Evolutionary conservation across 2,888 invertebrate genomes (phyloP).

Genomic region (Cosmopolites sordidus): DNA sequence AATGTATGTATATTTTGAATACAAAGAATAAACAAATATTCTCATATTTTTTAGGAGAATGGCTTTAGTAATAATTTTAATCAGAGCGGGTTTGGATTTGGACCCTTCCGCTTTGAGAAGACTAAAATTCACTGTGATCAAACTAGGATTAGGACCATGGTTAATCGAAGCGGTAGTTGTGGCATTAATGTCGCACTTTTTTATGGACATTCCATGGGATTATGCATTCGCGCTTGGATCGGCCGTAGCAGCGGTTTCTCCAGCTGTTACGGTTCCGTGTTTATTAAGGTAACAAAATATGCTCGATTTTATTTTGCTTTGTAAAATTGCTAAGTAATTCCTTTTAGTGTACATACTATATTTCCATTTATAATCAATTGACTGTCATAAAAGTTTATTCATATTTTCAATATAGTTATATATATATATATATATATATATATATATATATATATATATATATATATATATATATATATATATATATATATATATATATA

Average conservation of each 20-base stretch:
- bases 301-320: no score
- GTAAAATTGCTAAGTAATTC: no score
- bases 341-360: no score
- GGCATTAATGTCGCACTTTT: slow-evolving; percentile 64
- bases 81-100: slow-evolving; percentile 88
- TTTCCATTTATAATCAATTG: no score
- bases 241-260: slow-evolving; percentile 88
- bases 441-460: no score
- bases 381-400: no score
- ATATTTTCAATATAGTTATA: no score
- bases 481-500: no score
- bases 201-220: slow-evolving; percentile 78
- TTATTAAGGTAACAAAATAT: slow-evolving; percentile 54
- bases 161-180: slow-evolving; percentile 69
- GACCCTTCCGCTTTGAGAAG: slow-evolving; percentile 82
- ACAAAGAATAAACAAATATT: neutral
- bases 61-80: slow-evolving; percentile 87
- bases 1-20: no score
- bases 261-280: slow-evolving; percentile 94
- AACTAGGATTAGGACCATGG: slow-evolving; percentile 85
- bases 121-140: slow-evolving; percentile 75
- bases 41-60: slow-evolving; percentile 65
- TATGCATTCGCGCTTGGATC: slow-evolving; percentile 81
- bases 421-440: no score
- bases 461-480: no score